Evolutionary conservation across 23 tunicate genomes (phyloP).

Genomic region (Styela plicata): DNA sequence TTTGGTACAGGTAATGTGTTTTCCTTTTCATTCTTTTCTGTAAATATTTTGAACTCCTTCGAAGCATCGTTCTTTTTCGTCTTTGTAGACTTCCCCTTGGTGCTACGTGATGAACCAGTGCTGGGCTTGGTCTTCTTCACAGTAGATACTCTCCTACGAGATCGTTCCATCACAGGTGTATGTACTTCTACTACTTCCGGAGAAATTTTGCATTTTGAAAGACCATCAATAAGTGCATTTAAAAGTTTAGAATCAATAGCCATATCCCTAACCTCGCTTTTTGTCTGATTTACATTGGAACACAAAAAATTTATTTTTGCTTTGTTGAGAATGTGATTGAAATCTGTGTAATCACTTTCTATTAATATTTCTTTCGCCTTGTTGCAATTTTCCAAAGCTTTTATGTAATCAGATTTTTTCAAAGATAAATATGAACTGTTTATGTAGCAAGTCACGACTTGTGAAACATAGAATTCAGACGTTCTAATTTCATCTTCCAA

Average conservation of each 20-base stretch:
- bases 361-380: neutral
- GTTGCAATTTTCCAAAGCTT: neutral
- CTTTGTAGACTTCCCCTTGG: neutral
- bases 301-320: neutral
- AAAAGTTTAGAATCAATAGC: neutral
- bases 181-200: neutral
- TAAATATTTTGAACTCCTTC: neutral
- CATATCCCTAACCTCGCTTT: neutral
- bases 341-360: neutral
- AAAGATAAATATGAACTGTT: neutral
- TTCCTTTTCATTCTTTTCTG: neutral
- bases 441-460: neutral
- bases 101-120: neutral
- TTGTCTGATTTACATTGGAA: neutral
- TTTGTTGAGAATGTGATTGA: too few relatives aligned
- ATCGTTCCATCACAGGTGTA: neutral
- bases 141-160: neutral
- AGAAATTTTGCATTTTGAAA: conserved; percentile 1
- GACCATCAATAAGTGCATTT: neutral
- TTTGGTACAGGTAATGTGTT: conserved; percentile 4
- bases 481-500: neutral
- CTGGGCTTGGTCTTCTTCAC: neutral
- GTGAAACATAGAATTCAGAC: neutral
- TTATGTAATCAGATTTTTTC: neutral
- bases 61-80: neutral